Base-by-base conservation (phyloP, 2,797 vertebrate species). In the Chelonia mydas region DNA sequence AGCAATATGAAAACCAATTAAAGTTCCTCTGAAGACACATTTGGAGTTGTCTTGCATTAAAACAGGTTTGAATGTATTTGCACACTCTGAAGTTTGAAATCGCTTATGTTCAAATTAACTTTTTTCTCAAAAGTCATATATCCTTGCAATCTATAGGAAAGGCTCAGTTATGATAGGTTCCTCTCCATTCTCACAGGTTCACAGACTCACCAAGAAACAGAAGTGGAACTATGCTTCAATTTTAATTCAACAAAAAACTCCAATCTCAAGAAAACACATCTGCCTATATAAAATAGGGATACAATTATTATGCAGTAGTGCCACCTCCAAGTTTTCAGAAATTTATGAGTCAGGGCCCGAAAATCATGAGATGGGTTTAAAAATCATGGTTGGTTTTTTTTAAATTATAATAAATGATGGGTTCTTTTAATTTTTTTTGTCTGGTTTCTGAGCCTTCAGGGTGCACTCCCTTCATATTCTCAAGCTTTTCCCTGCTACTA, bases 11-110 rank as follows among this genome's bases (percentile, higher is more conserved):
- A 61, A 87, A 21, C 0, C 4, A 74, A 1, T 59, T n/a, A 80
- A 84, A 86, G 1, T 51, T 87, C 72, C 5, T 4, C 6, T 0
- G 0, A 77, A 19, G 5, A 55, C 1, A 83, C 1, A 15, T 28
- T 80, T 80, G 3, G 77, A 21, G 28, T 9, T 1, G 51, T 7
- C 6, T 51, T 72, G 49, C 11, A 1, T 9, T 51, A 79, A 88
- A 57, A 31, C 61, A 81, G 11, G 33, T 31, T 37, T 49, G 6
- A 7, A 74, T 28, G 31, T 50, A 10, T 81, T 81, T 81, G 1
- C 2, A 10, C 4, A 16, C 49, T 41, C 13, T 45, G 53, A 87
- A 28, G 0, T 81, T 87, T 54, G 4, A 87, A 92, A 72, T 2
- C 5, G 65, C 5, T 1, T 41, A 7, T 2, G 41, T 84, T 82